Base-by-base conservation (phyloP, 2,888 invertebrate genomes). In the Tenthredo mesomela region DNA sequence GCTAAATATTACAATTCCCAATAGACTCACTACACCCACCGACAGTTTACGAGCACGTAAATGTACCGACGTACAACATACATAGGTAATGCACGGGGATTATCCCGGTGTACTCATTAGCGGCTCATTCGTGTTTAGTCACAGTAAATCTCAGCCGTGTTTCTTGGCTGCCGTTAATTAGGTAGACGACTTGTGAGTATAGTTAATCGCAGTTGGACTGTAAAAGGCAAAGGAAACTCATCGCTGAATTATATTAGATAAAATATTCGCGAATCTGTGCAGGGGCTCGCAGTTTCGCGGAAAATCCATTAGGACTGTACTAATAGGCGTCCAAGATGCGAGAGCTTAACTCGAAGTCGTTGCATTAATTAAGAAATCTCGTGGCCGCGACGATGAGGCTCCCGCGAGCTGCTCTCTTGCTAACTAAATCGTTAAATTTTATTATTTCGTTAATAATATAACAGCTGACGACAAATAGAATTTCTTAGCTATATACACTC, bases 341-440 rank as follows among this genome's bases (percentile, higher is more conserved):
- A 33, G 77, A 50, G 77, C 50, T 77, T 77, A 77, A 77, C 21
- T 50, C 33, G 15, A 77, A 77, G 77, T 77, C 77, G 77, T 77
- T 77, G 77, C 77, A 77, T 77, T 77, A 77, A 77, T 77, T 77
- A 77, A 50, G 77, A 77, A 77, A 77, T 54, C 54, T 33, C 50
- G 29, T n/a, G 77, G 77, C 77, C 77, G 25, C 10, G 77, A 54
- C 77, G n/a, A n/a, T 54, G 15, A 47, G 50, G 9, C 77, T 33
- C 50, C 21, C 29, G 9, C n/a, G 9, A n/a, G 33, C 33, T 0
- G 18, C 33, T 12, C 67, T 33, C 18, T 18, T 18, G 5, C 77
- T 77, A 54, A 1, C 77, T 77, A 77, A 77, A 77, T 77, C 77
- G 50, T 12, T 54, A 54, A 54, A 77, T 77, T 77, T 77, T 77